phyloP scores from a whole-genome alignment of 2,113 vertebrate genomes.

The Nycticebus coucang region DNA sequence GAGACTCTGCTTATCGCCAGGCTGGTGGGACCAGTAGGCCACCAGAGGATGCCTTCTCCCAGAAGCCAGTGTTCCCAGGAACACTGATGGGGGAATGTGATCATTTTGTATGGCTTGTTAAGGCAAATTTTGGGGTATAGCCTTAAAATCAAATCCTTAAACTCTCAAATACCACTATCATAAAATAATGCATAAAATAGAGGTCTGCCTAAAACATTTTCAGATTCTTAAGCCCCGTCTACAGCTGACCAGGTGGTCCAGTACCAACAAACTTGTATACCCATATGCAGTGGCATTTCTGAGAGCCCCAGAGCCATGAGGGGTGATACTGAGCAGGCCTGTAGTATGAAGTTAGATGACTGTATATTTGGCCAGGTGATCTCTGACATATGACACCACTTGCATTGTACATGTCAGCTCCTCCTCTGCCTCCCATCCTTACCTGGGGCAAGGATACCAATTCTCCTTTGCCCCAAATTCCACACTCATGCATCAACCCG shows the following conservation, averaged over 20 bases:
- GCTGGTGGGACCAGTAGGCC: neutral
- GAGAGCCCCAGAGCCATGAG: neutral
- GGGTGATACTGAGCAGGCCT: neutral
- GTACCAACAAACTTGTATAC: neutral
- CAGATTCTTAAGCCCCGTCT: neutral
- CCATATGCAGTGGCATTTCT: neutral
- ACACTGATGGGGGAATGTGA: too few species aligned
- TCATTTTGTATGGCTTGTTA: neutral
- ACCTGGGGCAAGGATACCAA: neutral
- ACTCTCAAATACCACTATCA: neutral
- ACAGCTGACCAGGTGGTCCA: neutral
- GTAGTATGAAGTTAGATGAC: neutral
- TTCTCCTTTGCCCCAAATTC: neutral
- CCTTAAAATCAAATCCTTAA: neutral
- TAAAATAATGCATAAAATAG: neutral
- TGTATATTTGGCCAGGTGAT: neutral
- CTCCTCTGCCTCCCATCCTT: neutral
- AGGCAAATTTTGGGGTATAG: neutral
- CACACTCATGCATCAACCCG: neutral
- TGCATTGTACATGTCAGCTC: neutral
- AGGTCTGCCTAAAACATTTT: neutral
- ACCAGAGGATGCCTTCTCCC: neutral
- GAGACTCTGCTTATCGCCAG: neutral
- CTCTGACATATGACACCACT: neutral
- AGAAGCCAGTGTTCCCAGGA: neutral